Conservation (phyloP, 2,113 vertebrate species). For the Trinectes maculatus region DNA sequence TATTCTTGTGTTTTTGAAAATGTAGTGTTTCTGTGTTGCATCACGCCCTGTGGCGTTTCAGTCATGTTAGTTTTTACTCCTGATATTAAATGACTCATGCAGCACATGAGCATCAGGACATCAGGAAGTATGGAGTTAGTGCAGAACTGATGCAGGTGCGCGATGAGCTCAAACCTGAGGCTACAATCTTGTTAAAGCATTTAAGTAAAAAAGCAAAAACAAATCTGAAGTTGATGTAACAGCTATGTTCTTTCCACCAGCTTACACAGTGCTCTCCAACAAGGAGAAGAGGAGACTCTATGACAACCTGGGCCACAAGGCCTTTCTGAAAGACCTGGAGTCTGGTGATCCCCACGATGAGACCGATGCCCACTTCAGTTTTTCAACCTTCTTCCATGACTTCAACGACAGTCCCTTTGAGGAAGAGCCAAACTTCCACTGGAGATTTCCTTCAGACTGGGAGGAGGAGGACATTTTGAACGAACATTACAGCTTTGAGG, state of each 20-base stretch:
- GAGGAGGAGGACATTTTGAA: constrained; percentile 4
- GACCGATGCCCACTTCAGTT: constrained; percentile 25
- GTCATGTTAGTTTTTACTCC: no score
- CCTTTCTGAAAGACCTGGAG: constrained; percentile 31
- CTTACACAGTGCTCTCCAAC: constrained; percentile 70
- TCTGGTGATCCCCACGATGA: background rate
- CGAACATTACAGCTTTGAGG: constrained; percentile 27
- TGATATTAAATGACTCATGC: no score
- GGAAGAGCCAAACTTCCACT: constrained; percentile 27
- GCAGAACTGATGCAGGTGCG: no score
- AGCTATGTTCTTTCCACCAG: constrained; percentile 29
- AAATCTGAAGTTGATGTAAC: background rate
- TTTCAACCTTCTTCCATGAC: constrained; percentile 48
- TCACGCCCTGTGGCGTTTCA: no score
- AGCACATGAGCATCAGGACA: no score
- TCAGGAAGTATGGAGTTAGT: no score
- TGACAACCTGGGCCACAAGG: constrained; percentile 57
- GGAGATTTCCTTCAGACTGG: constrained; percentile 38
- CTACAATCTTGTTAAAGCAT: no score
- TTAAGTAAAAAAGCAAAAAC: no score
- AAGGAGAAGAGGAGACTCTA: constrained; percentile 66
- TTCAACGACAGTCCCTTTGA: constrained; percentile 30
- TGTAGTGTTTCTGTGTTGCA: no score
- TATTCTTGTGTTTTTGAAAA: no score
- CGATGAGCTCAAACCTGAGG: no score